A percentile compares a stretch with the other conserved stretches of the same genome.
phyloP scores from a whole-genome alignment of 2,888 invertebrate species.

The Acholoe squamosa region DNA sequence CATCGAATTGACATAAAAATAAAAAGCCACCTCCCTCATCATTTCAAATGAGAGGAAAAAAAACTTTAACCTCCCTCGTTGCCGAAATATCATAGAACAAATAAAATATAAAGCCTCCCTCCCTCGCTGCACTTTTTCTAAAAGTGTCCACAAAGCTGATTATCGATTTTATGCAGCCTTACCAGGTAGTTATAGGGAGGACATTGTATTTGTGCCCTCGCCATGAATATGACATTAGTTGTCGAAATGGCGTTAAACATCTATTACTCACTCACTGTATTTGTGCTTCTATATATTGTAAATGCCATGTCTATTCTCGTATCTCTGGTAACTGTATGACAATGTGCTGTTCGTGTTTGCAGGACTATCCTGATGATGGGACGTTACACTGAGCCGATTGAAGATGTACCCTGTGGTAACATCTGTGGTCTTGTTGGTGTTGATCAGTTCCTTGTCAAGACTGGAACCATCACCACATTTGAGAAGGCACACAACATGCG shows the following conservation, averaged over 20 bases:
- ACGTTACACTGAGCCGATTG: constrained; percentile 99
- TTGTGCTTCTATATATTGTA: neutral
- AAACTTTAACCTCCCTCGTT: neutral
- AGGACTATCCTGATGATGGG: constrained; percentile 99
- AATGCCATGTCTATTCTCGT: neutral
- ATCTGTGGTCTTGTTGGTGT: constrained; percentile 99
- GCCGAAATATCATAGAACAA: too few species aligned
- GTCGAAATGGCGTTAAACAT: neutral
- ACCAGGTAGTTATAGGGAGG: too few species aligned
- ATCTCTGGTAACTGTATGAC: neutral
- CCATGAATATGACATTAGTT: neutral
- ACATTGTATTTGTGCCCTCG: too few species aligned
- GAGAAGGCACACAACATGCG: constrained; percentile 99
- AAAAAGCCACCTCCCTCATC: too few species aligned
- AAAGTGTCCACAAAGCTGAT: too few species aligned
- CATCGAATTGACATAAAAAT: too few species aligned
- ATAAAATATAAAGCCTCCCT: too few species aligned
- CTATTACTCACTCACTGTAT: too few species aligned
- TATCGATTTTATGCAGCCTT: too few species aligned
- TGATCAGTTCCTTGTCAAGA: constrained; percentile 99
- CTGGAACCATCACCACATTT: constrained; percentile 99
- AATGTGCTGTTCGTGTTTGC: constrained; percentile 44
- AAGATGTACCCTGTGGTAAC: constrained; percentile 99
- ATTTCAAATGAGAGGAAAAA: neutral
- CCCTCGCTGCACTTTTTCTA: too few species aligned